Evolutionary conservation across 92 coral and sea anemone genomes (phyloP).

Genomic region (Parazoanthus swiftii): DNA sequence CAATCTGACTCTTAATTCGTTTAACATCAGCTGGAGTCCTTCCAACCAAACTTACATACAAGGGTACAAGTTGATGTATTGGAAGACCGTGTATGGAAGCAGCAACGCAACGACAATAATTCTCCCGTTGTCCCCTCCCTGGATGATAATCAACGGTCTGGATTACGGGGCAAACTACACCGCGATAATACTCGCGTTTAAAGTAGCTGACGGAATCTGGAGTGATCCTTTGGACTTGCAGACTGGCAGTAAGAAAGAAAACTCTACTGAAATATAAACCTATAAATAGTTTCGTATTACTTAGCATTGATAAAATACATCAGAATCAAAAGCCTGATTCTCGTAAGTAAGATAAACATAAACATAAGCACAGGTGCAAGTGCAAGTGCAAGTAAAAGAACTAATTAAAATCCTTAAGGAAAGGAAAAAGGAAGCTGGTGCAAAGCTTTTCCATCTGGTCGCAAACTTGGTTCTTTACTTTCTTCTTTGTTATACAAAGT

Average conservation of each 20-base stretch:
- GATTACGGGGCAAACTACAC: not conserved
- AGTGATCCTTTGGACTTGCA: not conserved
- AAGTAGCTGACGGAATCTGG: slow-evolving; percentile 3
- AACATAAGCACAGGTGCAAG: too few relatives aligned
- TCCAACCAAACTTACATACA: not conserved
- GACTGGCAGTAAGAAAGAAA: slow-evolving; percentile 7
- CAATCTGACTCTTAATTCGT: not conserved
- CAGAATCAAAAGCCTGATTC: too few relatives aligned
- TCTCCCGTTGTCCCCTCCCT: slow-evolving; percentile 4
- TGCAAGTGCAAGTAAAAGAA: too few relatives aligned
- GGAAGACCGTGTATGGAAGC: not conserved
- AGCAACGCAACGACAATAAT: not conserved
- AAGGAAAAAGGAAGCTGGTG: too few relatives aligned
- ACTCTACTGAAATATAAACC: too few relatives aligned
- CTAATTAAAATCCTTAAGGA: too few relatives aligned
- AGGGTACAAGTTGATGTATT: slow-evolving; percentile 6
- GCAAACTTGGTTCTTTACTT: too few relatives aligned
- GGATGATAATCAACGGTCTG: not conserved
- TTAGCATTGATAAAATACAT: too few relatives aligned
- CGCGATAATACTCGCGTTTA: slow-evolving; percentile 15
- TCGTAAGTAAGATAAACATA: too few relatives aligned
- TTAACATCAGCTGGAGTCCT: slow-evolving; percentile 12
- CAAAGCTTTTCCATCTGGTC: too few relatives aligned
- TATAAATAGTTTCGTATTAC: too few relatives aligned
- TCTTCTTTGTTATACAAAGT: too few relatives aligned